Evolutionary conservation across 2,888 invertebrate species (phyloP), one percentile per base, ranked within the genome.

Genomic region (Metallyticus violacea): DNA sequence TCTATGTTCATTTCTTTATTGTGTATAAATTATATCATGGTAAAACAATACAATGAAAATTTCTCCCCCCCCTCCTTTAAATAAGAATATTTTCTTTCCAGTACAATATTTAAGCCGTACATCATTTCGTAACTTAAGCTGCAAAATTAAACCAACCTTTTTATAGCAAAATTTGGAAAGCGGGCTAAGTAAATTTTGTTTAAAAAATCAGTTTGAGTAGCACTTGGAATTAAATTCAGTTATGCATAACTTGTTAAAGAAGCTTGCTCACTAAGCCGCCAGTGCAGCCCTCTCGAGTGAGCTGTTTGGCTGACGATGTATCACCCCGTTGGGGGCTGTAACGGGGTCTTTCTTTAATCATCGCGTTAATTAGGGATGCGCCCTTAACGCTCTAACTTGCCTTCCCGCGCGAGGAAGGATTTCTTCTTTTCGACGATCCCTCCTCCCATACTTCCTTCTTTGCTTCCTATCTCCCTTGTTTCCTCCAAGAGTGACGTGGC

Each of bases 311-410:
- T 30, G 27, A 26, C 27, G 83, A 83, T 83, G 83, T 77, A 83
- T 28, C 28, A 26, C 29, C 76, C 83, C 83, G 22, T 29, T 28
- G 83, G 77, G 83, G 83, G 83, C 83, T 77, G 83, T 83, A 83
- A 83, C 25, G 28, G 28, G n/a, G 22, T 27, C 83, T 85, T 85
- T 85, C 85, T 85, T 85, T 85, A 85, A 85, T 85, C 85, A 80
- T 81, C 85, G 79, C 80, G 85, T 85, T 85, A 85, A 85, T 85
- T 85, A 81, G 85, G 27, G 80, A 85, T 29, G 85, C 85, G 30
- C 40, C 40, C 40, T 22, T 22, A 62, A 62, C 15, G 40, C n/a
- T n/a, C n/a, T n/a, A n/a, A n/a, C n/a, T n/a, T n/a, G n/a, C 81
- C 40, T 62, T 62, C 15, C 40, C 40, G 15, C 22, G 40, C 40